phyloP scores from a whole-genome alignment of 2,797 vertebrate species.

The Jordanella pulchra region DNA sequence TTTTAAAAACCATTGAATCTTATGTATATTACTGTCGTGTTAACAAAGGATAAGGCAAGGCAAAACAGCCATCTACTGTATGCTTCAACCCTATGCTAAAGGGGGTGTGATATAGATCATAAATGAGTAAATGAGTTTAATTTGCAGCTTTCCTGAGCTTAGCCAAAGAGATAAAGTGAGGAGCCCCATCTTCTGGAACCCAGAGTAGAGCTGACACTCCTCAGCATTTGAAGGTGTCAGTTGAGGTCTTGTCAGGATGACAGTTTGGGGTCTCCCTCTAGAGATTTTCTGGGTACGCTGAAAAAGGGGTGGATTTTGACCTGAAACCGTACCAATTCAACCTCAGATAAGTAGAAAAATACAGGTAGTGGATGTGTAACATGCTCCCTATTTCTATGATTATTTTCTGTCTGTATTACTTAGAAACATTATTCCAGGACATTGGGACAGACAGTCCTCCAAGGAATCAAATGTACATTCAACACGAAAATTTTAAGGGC shows the following conservation, averaged over 20 bases:
- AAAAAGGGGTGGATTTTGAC: background rate
- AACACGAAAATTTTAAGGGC: background rate
- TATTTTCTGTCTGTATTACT: background rate
- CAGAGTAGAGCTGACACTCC: too few species aligned
- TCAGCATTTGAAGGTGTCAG: background rate
- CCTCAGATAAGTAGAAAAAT: background rate
- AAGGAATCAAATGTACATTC: background rate
- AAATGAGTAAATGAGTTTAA: too few species aligned
- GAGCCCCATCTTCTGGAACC: too few species aligned
- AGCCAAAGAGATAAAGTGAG: too few species aligned
- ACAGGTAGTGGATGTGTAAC: background rate
- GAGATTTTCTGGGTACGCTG: background rate
- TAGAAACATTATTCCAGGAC: background rate
- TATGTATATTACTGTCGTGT: too few species aligned
- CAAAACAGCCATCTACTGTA: too few species aligned
- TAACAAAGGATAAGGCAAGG: too few species aligned
- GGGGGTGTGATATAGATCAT: too few species aligned
- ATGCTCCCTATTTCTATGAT: background rate
- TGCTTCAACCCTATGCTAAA: too few species aligned
- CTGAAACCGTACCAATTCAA: background rate
- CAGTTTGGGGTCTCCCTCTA: background rate
- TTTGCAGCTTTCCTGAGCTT: background rate
- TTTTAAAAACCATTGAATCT: too few species aligned
- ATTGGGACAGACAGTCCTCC: background rate
- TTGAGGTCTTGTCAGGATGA: background rate